Base-by-base conservation (phyloP, 2,888 invertebrate genomes). In the Phaonia tiefii region DNA sequence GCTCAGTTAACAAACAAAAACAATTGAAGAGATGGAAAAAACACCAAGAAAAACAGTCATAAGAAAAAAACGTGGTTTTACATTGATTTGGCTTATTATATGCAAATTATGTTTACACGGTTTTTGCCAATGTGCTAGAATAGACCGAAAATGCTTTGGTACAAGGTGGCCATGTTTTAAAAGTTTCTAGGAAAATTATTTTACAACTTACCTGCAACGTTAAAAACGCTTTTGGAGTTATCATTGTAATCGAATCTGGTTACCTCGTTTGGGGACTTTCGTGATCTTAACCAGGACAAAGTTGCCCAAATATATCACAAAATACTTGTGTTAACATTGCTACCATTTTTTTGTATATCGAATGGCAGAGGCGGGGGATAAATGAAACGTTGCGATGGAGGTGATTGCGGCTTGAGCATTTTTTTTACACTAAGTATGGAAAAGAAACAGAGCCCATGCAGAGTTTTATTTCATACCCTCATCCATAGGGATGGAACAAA, bases 61-160 rank as follows among this genome's bases (percentile, higher is more conserved):
- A 31, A 51, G 13, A 69, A 54, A 13, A 69, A 87, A 87, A 89
- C 89, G 89, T 89, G 89, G 89, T 85, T 85, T 85, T 84, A 86
- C 88, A 87, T 88, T 88, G 88, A 89, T 89, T 88, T 87, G 88
- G 88, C 88, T 90, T 88, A 89, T 89, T 89, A 89, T 89, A 89
- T 89, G 89, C 89, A 89, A 89, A 89, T 89, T 89, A 88, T 86
- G 83, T 84, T 84, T 86, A 83, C 85, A 85, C 85, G 86, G 85
- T 84, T 60, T 39, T 75, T 67, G 15, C 54, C 63, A 44, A 60
- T 65, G 20, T 54, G 31, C 39, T 56, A 37, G 22, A 31, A 56
- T 22, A 65, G 17, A 22, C 39, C 37, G 66, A 60, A 51, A 66
- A 15, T 13, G 80, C 25, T 54, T 54, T 25, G 17, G 11, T 3